Evolutionary conservation across 2,113 vertebrate genomes (phyloP).

Genomic region (Andinoacara biseriatus): DNA sequence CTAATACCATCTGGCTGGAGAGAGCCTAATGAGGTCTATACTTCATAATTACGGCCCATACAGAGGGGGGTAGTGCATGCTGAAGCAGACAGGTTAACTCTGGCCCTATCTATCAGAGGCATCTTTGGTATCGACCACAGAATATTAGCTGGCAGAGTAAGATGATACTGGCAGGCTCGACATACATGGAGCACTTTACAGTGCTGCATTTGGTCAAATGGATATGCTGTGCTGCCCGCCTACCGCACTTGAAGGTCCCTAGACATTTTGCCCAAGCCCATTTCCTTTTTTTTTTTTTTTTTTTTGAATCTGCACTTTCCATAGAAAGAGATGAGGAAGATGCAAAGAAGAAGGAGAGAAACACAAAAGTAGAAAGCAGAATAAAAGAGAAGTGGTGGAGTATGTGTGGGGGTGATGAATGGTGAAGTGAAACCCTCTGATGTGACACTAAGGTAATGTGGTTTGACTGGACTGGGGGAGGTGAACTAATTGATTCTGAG

Average conservation of each 20-base stretch:
- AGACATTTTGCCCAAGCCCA: constrained; percentile 56
- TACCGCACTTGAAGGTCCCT: constrained; percentile 59
- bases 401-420: constrained; percentile 27
- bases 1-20: constrained; percentile 80
- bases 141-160: constrained; percentile 73
- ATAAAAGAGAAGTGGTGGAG: constrained; percentile 19
- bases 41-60: constrained; percentile 78
- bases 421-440: constrained; percentile 59
- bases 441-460: constrained; percentile 72
- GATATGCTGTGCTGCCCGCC: constrained; percentile 50
- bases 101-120: constrained; percentile 69
- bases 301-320: constrained; percentile 58
- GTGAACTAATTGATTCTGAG: constrained; percentile 83
- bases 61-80: constrained; percentile 50
- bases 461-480: constrained; percentile 72
- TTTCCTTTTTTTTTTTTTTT: constrained; percentile 52
- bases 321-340: constrained; percentile 16
- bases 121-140: constrained; percentile 74
- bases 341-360: constrained; percentile 5
- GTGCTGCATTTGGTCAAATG: constrained; percentile 65
- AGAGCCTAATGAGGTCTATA: constrained; percentile 78
- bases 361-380: constrained; percentile 42
- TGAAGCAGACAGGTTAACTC: constrained; percentile 73
- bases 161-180: constrained; percentile 60
- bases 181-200: constrained; percentile 68